Evolutionary conservation across 2,113 vertebrate genomes (phyloP).

Genomic region (Dasyprocta punctata): DNA sequence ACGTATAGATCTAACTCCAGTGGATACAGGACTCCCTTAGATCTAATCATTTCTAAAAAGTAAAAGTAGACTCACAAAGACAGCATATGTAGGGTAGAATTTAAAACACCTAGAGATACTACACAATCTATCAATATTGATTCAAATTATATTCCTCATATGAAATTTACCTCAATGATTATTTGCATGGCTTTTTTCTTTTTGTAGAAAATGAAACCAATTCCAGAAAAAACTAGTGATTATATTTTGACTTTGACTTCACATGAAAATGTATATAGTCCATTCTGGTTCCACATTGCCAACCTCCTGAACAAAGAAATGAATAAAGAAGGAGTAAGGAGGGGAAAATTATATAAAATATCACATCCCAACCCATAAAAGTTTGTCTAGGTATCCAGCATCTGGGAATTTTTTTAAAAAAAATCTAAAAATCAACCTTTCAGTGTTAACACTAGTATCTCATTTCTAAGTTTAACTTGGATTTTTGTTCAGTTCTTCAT

Average conservation of each 20-base stretch:
- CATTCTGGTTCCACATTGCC: background rate
- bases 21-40: slow-evolving; percentile 33
- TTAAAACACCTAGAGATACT: background rate
- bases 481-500: slow-evolving; percentile 3
- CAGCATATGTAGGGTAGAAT: slow-evolving; percentile 25
- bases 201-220: background rate
- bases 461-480: background rate
- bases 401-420: background rate
- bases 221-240: background rate
- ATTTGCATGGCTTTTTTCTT: background rate
- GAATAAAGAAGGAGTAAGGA: background rate
- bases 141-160: slow-evolving; percentile 22
- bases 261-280: background rate
- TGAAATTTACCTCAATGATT: background rate
- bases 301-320: background rate
- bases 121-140: slow-evolving; percentile 44
- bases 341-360: background rate
- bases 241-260: background rate
- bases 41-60: slow-evolving; percentile 65
- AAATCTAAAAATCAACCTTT: background rate
- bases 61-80: slow-evolving; percentile 48
- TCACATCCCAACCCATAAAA: background rate
- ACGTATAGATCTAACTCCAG: slow-evolving; percentile 33
- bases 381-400: background rate
- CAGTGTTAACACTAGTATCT: background rate